A percentile compares a stretch with the other conserved stretches of the same genome.
Conservation (phyloP, 1,140 invertebrate species). For the Aricia agestis region DNA sequence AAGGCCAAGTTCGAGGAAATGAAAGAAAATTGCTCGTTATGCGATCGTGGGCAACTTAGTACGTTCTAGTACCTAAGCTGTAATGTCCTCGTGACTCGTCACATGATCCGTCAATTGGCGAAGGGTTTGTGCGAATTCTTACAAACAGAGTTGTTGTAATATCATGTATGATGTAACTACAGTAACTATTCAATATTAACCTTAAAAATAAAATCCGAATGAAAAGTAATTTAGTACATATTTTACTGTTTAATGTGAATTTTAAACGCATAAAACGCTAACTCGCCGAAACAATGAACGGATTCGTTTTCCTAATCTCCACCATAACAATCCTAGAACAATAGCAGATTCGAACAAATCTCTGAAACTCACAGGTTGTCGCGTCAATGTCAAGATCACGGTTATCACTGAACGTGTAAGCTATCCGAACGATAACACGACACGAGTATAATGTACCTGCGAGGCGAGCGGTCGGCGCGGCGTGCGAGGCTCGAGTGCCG, state of each 20-base stretch:
- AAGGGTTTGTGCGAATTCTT: neutral
- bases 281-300: neutral
- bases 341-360: constrained; percentile 48
- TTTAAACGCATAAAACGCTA: neutral
- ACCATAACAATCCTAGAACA: constrained; percentile 65
- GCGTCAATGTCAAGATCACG: constrained; percentile 54
- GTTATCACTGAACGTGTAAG: constrained; percentile 28
- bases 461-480: constrained; percentile 52
- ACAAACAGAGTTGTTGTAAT: too few relatives aligned
- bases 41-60: neutral
- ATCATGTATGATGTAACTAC: neutral
- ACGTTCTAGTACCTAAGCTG: neutral
- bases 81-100: constrained; percentile 4
- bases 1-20: constrained; percentile 6
- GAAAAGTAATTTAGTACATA: neutral
- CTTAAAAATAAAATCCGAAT: neutral
- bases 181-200: neutral
- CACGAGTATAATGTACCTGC: constrained; percentile 40
- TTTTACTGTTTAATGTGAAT: neutral
- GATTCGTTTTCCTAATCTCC: constrained; percentile 12
- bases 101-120: neutral
- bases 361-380: constrained; percentile 35
- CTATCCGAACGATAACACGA: constrained; percentile 30
- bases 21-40: neutral
- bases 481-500: constrained; percentile 64